Conservation (phyloP, 2,888 invertebrate genomes). For the Cecidostiba fungosa region DNA sequence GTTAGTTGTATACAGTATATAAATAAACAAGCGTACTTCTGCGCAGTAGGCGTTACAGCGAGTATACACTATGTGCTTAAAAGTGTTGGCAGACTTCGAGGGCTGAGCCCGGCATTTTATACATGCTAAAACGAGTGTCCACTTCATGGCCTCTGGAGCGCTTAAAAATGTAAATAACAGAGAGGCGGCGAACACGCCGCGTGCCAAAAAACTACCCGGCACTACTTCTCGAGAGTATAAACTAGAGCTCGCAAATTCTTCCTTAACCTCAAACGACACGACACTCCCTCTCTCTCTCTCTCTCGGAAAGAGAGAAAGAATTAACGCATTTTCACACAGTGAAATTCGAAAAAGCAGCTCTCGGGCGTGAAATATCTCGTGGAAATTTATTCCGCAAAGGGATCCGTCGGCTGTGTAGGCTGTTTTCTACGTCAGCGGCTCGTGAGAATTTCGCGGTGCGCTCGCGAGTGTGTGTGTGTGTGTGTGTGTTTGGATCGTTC, state of each 20-base stretch:
- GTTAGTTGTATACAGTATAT: not conserved
- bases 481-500: constrained; percentile 40
- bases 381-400: not conserved
- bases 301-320: too few species aligned
- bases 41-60: not conserved
- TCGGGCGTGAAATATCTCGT: not conserved
- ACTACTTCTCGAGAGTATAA: not conserved
- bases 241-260: constrained; percentile 12
- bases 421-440: not conserved
- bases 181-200: constrained; percentile 13
- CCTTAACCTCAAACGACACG: not conserved
- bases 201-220: constrained; percentile 22
- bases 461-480: too few species aligned
- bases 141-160: constrained; percentile 31
- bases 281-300: too few species aligned
- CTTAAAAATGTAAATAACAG: constrained; percentile 51
- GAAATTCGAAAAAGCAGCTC: too few species aligned
- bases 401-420: not conserved
- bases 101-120: constrained; percentile 6
- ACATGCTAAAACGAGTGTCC: constrained; percentile 32
- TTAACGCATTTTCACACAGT: too few species aligned
- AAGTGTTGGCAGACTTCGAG: constrained; percentile 2
- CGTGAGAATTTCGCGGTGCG: too few species aligned
- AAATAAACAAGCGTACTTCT: not conserved
- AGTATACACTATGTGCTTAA: not conserved